phyloP scores from a whole-genome alignment of 2,797 vertebrate species.

The Distichodus sexfasciatus region DNA sequence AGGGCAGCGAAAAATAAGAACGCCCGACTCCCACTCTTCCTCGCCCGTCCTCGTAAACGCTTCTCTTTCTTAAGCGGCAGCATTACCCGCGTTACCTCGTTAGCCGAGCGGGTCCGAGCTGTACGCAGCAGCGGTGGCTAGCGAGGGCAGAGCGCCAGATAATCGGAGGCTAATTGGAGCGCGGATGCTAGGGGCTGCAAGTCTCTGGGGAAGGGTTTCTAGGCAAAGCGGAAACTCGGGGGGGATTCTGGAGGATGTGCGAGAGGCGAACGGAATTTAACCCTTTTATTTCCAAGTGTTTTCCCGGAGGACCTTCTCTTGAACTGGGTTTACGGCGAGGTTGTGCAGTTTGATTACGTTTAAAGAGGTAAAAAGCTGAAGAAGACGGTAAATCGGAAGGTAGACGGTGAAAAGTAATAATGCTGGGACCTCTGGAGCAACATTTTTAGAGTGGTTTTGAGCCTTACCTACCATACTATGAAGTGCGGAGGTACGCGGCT shows the following conservation, averaged over 20 bases:
- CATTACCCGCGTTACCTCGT: conserved; percentile 17
- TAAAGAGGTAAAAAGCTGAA: too few relatives aligned
- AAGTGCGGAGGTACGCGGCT: too few relatives aligned
- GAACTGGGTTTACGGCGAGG: too few relatives aligned
- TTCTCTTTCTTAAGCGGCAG: conserved; percentile 10
- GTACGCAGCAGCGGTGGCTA: neutral
- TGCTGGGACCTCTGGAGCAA: too few relatives aligned
- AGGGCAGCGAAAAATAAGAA: conserved; percentile 39
- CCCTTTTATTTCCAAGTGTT: too few relatives aligned
- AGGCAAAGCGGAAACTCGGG: neutral
- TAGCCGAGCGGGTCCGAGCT: neutral
- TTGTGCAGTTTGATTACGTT: too few relatives aligned
- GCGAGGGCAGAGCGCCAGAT: conserved; percentile 19
- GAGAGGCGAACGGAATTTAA: too few relatives aligned
- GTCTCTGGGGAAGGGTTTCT: conserved; percentile 35
- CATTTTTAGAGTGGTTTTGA: too few relatives aligned
- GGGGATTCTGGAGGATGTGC: conserved; percentile 1
- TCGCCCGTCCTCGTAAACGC: conserved; percentile 29
- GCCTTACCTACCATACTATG: too few relatives aligned
- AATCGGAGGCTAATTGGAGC: conserved; percentile 34
- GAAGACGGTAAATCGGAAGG: too few relatives aligned
- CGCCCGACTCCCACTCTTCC: conserved; percentile 28
- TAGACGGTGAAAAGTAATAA: too few relatives aligned
- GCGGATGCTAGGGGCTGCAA: conserved; percentile 12
- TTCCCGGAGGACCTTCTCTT: too few relatives aligned